These are phyloP conservation scores for Anastrepha obliqua DNA, from an alignment of 1,140 invertebrate genomes.

Conservation along the genomic window DNA sequence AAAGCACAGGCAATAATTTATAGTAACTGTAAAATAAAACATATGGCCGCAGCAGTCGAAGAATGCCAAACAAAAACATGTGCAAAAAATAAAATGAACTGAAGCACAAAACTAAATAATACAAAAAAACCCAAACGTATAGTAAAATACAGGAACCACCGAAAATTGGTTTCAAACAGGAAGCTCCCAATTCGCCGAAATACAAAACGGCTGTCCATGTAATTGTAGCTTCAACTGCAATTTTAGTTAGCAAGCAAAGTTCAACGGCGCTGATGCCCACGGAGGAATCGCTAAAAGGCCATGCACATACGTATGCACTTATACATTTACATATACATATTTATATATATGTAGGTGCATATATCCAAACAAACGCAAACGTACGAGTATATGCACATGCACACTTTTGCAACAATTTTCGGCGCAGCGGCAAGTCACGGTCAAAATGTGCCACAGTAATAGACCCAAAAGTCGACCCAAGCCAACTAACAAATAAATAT, in stretches of 20 bases:
- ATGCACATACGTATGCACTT: neutral
- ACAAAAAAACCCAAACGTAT: neutral
- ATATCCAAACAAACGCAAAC: neutral
- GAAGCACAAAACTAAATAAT: neutral
- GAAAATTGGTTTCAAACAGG: conserved; percentile 32
- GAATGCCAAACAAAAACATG: conserved; percentile 39
- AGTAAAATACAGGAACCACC: conserved; percentile 6
- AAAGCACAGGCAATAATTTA: conserved; percentile 41
- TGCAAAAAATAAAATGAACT: conserved; percentile 8
- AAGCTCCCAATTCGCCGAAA: conserved; percentile 34
- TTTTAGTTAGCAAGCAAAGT: conserved; percentile 23
- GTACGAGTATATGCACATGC: neutral
- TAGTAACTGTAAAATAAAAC: conserved; percentile 50
- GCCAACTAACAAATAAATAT: conserved; percentile 8
- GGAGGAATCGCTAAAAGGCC: conserved; percentile 45
- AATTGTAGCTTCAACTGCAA: conserved; percentile 49
- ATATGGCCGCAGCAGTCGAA: conserved; percentile 27
- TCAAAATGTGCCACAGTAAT: conserved; percentile 47
- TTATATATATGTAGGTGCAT: neutral
- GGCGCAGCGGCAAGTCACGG: conserved; percentile 35
- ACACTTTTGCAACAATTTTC: neutral
- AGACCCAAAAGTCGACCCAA: conserved; percentile 32
- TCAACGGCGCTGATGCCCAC: conserved; percentile 22
- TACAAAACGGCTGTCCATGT: conserved; percentile 38
- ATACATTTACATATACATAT: neutral